A percentile compares a stretch with the other conserved stretches of the same genome.
Evolutionary conservation across 2,888 invertebrate species (phyloP).

Genomic region (Drosophila multiciliata): DNA sequence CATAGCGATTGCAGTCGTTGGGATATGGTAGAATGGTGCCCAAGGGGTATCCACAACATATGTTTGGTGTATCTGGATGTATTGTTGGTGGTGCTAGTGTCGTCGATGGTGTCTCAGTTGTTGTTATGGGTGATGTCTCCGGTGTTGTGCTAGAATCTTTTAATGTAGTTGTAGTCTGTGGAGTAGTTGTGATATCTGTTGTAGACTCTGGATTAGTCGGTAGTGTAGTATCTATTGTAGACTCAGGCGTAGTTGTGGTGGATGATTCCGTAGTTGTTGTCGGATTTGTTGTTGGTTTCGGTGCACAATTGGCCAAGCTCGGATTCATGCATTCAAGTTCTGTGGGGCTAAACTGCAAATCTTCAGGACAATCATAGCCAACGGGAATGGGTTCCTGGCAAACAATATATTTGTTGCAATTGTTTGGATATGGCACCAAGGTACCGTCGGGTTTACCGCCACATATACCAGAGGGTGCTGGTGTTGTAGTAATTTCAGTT

Average conservation of each 20-base stretch:
- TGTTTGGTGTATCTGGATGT: conserved; percentile 52
- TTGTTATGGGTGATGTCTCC: background rate
- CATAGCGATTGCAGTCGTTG: conserved; percentile 51
- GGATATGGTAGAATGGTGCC: conserved; percentile 63
- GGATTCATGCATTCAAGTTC: conserved; percentile 70
- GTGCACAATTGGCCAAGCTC: conserved; percentile 81
- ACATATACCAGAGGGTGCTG: conserved; percentile 62
- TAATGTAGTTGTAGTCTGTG: background rate
- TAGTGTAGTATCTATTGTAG: conserved; percentile 3
- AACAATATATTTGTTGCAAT: conserved; percentile 72
- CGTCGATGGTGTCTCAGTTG: conserved; percentile 17
- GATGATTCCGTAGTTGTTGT: conserved; percentile 13
- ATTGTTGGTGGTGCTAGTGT: conserved; percentile 29
- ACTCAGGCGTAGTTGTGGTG: conserved; percentile 1
- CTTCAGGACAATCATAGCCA: conserved; percentile 86
- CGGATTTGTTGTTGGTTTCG: conserved; percentile 47
- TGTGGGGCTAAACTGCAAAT: conserved; percentile 84
- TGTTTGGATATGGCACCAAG: conserved; percentile 71
- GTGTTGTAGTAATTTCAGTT: conserved; percentile 29
- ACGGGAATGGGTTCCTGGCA: conserved; percentile 78
- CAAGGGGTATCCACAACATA: conserved; percentile 55
- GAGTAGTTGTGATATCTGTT: conserved; percentile 10
- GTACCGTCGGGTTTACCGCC: conserved; percentile 42
- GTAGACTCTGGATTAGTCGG: conserved; percentile 4
- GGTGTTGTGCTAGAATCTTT: conserved; percentile 8